Base-by-base conservation (phyloP, 2,797 vertebrate species). In the Aeoliscus strigatus region DNA sequence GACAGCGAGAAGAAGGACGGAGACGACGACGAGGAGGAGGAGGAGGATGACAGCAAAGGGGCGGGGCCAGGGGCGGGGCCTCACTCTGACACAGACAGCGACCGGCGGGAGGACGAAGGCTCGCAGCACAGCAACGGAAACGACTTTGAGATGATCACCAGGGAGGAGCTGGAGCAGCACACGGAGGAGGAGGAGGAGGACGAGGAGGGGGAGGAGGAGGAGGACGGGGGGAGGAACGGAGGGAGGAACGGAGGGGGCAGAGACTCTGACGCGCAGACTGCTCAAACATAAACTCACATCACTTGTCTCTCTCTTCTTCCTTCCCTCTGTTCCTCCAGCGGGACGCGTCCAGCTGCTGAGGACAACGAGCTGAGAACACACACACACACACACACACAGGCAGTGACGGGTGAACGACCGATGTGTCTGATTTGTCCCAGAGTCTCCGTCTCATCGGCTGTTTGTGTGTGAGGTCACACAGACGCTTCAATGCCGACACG, bases 91-190 rank as follows among this genome's bases (percentile, higher is more conserved):
- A 94, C 94, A 23, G 96, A 98, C 89, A 95, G 94, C 77, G 95
- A 98, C 81, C 90, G 92, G 26, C 82, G 92, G 9, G 96, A 97
- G 66, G 94, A 98, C 1, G 96, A 99, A 44, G 90, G 92, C 5
- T 99, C 96, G 39, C 96, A 99, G 53, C 96, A 98, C 88, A 99
- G 96, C 91, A 99, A 94, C 58, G 96, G 95, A 53, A 99, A 99
- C 85, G 96, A 99, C 89, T 99, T 99, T 87, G 96, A 99, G 90
- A 96, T 99, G 94, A 99, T 99, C 84, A 98, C 95, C 75, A 93
- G 94, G 66, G 96, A 98, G 67, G 96, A 98, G 90, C 88, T 98
- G 74, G 96, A 99, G 75, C 94, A 97, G 84, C 93, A 98, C 73
- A 99, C 96, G 3, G 94, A 94, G 35, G 94, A 92, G 23, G 92